Evolutionary conservation across 2,797 vertebrate genomes (phyloP).

Genomic region (Chaetophractus vellerosus): DNA sequence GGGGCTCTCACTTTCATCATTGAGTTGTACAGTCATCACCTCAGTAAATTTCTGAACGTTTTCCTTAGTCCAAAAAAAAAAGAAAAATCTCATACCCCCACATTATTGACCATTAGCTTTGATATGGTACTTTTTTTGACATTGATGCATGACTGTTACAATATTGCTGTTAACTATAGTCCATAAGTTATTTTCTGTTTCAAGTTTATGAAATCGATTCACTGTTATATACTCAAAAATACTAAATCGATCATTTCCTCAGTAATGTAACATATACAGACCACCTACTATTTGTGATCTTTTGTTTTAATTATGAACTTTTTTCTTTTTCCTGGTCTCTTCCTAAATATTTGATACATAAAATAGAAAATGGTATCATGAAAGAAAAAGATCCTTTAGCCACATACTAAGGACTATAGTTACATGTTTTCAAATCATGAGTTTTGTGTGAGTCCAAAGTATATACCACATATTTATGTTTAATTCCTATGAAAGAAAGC

Average conservation of each 20-base stretch:
- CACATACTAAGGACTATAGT: background rate
- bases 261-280: background rate
- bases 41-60: too few relatives aligned
- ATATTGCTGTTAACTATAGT: too few relatives aligned
- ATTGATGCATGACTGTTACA: too few relatives aligned
- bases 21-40: too few relatives aligned
- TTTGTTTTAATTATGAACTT: background rate
- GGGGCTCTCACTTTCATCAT: too few relatives aligned
- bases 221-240: background rate
- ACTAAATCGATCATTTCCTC: background rate
- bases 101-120: too few relatives aligned
- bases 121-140: too few relatives aligned
- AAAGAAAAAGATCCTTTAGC: background rate
- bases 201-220: background rate
- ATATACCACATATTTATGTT: background rate
- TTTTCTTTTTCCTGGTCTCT: background rate
- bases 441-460: background rate
- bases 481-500: background rate
- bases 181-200: background rate
- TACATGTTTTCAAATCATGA: background rate
- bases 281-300: background rate
- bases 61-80: too few relatives aligned
- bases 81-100: too few relatives aligned
- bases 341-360: background rate
- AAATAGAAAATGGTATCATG: background rate